Base-by-base conservation (phyloP, 1,140 invertebrate species). In the Trichonephila clavipes region DNA sequence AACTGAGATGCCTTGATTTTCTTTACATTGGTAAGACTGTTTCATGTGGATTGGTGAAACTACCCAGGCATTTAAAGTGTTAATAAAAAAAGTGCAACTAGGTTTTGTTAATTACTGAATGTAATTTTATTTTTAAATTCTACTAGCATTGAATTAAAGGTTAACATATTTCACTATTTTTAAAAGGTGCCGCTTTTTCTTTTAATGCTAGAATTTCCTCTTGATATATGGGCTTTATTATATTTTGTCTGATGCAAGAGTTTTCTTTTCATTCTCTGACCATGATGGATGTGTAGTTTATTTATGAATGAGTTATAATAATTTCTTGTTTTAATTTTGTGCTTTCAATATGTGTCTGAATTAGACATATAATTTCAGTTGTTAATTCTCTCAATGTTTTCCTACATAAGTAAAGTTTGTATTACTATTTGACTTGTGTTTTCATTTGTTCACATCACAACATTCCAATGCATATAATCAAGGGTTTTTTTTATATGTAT, bases 391-490 rank as follows among this genome's bases (percentile, higher is more conserved):
- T 77, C 34, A 34, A 77, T 34, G 24, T 28, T 77, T 18, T 18
- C 28, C 16, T 34, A 77, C 14, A 69, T 24, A 69, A 77, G 72
- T 77, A 77, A 77, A 77, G 34, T 40, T 40, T 77, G 28, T 77
- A 40, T 77, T 40, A 77, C 4, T 6, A 40, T 19, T 18, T 77
- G 72, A 34, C 72, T 77, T 40, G 72, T 77, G 72, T 77, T 77
- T 77, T 77, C 34, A 77, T 77, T 77, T 18, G 72, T 51, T 77
- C 72, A 34, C 28, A 77, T 77, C 14, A 77, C 72, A 77, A 77
- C 72, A 77, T 77, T 77, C 72, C 72, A 77, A 72, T 28, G 24
- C 69, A 72, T 72, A 72, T 72, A 28, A 28, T 24, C 69, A 72
- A 77, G 34, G 28, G 28, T 28, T 77, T 77, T 34, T 34, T 19